Percentiles rank a stretch among this genome's conserved stretches.
Conservation (phyloP, 2,797 vertebrate genomes). For the Enteromius paludinosus region DNA sequence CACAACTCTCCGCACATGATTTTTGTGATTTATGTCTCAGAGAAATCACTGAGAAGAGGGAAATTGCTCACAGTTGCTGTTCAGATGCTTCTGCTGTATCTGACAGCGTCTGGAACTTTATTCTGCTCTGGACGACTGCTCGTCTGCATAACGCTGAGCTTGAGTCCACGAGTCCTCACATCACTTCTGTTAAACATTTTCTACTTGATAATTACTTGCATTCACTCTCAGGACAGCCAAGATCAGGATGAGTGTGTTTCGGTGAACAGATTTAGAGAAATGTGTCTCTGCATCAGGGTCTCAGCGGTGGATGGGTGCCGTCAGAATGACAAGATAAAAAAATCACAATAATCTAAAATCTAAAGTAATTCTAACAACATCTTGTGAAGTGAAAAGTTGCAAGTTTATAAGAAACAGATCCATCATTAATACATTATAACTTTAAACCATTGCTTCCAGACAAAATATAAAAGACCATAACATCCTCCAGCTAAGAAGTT, state of each 20-base stretch:
- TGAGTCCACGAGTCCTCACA: background rate
- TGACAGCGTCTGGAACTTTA: constrained; percentile 17
- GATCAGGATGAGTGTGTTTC: background rate
- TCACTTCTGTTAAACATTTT: too few species aligned
- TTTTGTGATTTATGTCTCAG: constrained; percentile 5
- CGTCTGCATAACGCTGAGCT: background rate
- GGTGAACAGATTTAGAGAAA: background rate
- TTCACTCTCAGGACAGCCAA: background rate
- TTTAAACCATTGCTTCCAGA: background rate
- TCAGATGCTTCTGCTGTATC: background rate
- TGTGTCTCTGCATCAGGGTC: background rate
- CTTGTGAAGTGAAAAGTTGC: background rate
- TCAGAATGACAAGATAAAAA: background rate
- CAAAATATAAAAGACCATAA: background rate
- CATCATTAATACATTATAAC: background rate
- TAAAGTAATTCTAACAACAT: background rate
- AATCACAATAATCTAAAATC: background rate
- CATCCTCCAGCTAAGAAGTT: too few species aligned
- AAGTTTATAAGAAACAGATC: background rate
- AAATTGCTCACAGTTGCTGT: constrained; percentile 7
- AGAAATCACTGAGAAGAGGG: background rate
- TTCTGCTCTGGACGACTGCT: background rate
- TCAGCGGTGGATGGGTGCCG: background rate
- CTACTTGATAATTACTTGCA: too few species aligned
- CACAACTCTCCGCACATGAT: background rate